Evolutionary conservation across 1,140 invertebrate genomes (phyloP), one percentile per base, ranked within the genome.

Genomic region (Myzus persicae): DNA sequence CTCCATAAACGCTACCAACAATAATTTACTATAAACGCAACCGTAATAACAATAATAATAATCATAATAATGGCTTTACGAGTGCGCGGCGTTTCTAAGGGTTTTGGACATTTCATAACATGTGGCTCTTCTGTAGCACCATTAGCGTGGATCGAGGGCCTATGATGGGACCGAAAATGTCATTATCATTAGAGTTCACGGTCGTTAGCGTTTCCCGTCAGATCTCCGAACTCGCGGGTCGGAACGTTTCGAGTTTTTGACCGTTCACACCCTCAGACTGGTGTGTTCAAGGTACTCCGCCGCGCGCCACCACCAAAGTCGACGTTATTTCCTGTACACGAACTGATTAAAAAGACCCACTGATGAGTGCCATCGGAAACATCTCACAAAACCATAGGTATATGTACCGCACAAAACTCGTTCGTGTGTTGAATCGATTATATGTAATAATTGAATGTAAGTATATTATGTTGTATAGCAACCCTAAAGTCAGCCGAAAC

Each of bases 161-260:
- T 91, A 42, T n/a, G 59, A 67, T 42, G 42, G 90, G 59, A 76
- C 90, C 90, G 42, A 91, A 91, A 91, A 91, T 46, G 67, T 91
- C 90, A 91, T 91, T 91, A 91, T 91, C 90, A 81, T 91, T 91
- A 91, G 59, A 91, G 90, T 81, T 81, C 90, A 91, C 67, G 42
- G 67, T 91, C 90, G 90, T 91, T 91, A 91, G 59, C n/a, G 67
- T 91, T 81, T 81, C 42, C 90, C 90, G 67, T 81, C 67, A 81
- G 42, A 91, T 91, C 90, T 91, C 90, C 90, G 40, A 36, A 26
- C 36, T 26, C n/a, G 18, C 26, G 54, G 51, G 24, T 91, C 90
- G 88, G 36, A 36, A 90, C 88, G 48, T 59, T 90, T 54, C 88
- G 48, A 89, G n/a, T 59, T 90, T 59, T 59, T 24, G 51, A 54